Evolutionary conservation across 2,113 vertebrate genomes (phyloP).

Genomic region (Paedocypris sp.): DNA sequence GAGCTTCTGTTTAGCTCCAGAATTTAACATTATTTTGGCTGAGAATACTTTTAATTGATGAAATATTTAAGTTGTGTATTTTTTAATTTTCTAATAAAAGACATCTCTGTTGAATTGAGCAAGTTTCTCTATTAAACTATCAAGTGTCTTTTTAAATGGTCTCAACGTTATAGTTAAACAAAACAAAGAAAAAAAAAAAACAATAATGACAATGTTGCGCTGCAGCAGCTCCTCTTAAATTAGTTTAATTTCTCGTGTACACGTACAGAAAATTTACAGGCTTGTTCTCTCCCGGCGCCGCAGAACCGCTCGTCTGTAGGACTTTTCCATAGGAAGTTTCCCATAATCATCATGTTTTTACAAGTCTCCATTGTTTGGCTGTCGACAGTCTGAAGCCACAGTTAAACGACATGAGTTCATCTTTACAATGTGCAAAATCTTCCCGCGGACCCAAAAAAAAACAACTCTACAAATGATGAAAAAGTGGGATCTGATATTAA

Average conservation of each 20-base stretch:
- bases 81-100: too few relatives aligned
- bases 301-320: conserved; percentile 49
- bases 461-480: conserved; percentile 60
- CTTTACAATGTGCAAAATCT: conserved; percentile 99
- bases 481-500: not conserved
- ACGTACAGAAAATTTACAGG: conserved; percentile 99
- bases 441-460: conserved; percentile 67
- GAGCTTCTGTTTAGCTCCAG: conserved; percentile 85
- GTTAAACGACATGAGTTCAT: conserved; percentile 73
- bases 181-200: too few relatives aligned
- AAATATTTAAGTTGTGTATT: too few relatives aligned
- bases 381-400: conserved; percentile 90
- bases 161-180: too few relatives aligned
- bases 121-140: too few relatives aligned
- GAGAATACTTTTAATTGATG: too few relatives aligned
- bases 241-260: conserved; percentile 94
- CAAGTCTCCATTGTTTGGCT: conserved; percentile 88
- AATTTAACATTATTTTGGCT: conserved; percentile 48
- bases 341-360: conserved; percentile 69
- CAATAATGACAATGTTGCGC: not conserved
- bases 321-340: conserved; percentile 96
- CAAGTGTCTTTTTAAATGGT: not conserved
- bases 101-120: too few relatives aligned
- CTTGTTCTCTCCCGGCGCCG: conserved; percentile 70
- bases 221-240: conserved; percentile 74